These are phyloP conservation scores for Lichenostomus cassidix DNA, from an alignment of 2,113 vertebrate genomes.

Conservation along the genomic window DNA sequence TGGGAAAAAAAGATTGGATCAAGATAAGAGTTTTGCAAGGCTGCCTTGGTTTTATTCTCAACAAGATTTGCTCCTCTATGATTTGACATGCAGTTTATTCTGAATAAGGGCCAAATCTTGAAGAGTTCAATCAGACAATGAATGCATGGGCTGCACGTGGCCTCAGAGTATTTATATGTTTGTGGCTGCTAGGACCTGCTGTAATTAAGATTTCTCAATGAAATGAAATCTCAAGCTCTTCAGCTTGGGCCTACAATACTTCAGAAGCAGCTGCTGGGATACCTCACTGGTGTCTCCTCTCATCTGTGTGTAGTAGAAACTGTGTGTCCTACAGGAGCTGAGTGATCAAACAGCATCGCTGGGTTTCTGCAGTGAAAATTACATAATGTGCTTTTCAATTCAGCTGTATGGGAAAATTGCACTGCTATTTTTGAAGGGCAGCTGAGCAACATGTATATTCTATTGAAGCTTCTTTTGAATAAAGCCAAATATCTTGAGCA, in stretches of 20 bases:
- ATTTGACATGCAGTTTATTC: neutral
- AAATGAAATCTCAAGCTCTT: neutral
- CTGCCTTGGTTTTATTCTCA: neutral
- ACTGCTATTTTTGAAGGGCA: neutral
- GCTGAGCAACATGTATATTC: neutral
- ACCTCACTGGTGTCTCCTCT: neutral
- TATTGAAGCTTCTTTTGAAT: neutral
- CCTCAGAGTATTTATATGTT: neutral
- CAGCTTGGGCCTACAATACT: neutral
- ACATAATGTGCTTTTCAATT: neutral
- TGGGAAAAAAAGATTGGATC: slow-evolving; percentile 34
- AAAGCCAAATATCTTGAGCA: neutral
- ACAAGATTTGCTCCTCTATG: neutral
- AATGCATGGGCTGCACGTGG: rapidly evolving
- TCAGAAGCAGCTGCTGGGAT: neutral
- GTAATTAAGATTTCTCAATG: neutral
- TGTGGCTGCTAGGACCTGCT: neutral
- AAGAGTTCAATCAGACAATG: neutral
- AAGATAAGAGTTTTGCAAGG: neutral
- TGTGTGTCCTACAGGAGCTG: neutral
- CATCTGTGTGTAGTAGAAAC: neutral
- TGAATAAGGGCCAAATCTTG: neutral
- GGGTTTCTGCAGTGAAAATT: neutral
- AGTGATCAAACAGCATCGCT: neutral
- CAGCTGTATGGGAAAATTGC: neutral